Evolutionary conservation across 2,888 invertebrate species (phyloP), one percentile per base, ranked within the genome.

Genomic region (Mesoligia furuncula): DNA sequence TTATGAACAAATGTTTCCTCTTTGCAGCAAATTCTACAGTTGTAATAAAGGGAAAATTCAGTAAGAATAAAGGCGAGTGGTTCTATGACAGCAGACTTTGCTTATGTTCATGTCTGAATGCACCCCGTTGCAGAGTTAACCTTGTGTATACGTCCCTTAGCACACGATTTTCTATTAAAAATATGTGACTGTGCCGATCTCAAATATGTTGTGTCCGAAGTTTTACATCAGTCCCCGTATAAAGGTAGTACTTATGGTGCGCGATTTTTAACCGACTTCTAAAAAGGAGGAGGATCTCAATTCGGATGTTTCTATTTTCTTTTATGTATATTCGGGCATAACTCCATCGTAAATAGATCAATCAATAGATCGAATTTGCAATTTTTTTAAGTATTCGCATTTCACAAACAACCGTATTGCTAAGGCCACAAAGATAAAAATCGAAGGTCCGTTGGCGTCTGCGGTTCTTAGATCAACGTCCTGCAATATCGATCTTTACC

Each of bases 51-150:
- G 94, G 93, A 85, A 96, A 93, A 90, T 89, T 93, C 90, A 89
- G 79, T 93, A 95, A 93, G 88, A 93, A 85, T 86, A 96, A 95
- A 95, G 95, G 96, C 95, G 95, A 96, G 95, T 95, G 84, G 61
- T 74, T 85, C 59, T 81, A 76, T 84, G 75, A 59, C 45, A 59
- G 69, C 68, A 68, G 69, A 70, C 27, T 81, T 83, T 77, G 83
- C 80, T 85, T 90, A 66, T 86, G 83, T 87, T 75, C 61, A 74
- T 88, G 86, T 87, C 80, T 73, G 84, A 80, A 67, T 87, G 89
- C 80, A 72, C 85, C 85, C 73, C 78, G 77, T 59, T 69, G 59
- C 59, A 69, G 59, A 59, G 59, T 81, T 80, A 73, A 59, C 75
- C 68, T 27, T 75, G 68, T 85, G 77, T 81, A 75, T 81, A 77